Base-by-base conservation (phyloP, 1,140 invertebrate genomes). In the Diorhabda elongata region DNA sequence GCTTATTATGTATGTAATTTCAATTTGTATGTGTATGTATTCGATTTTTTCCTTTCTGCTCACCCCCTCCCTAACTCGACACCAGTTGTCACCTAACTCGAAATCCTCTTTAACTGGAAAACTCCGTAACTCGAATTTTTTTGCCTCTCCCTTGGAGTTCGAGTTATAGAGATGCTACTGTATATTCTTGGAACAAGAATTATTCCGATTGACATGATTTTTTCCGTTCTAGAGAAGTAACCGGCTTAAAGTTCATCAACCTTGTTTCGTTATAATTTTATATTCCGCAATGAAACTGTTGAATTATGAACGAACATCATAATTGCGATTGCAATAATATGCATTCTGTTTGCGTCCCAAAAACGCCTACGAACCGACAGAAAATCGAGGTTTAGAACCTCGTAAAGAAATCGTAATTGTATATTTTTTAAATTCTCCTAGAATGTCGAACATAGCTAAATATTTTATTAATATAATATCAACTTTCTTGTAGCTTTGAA, bases 241-340 rank as follows among this genome's bases (percentile, higher is more conserved):
- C 47, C n/a, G 47, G 47, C n/a, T 52, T 52, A 61, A 61, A 61
- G 59, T 61, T 61, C 59, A 7, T 26, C 59, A 41, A 42, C 59
- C 59, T 61, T 3, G 4, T 61, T 42, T 61, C 59, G 26, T 61
- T 41, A 42, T 41, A 42, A 61, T 42, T 61, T 61, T 61, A 61
- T 61, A 42, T 61, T 61, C 26, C 59, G 59, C 42, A 61, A 43
- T 61, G 59, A 61, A 61, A 43, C 59, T 61, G 26, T 61, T 43
- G 59, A 61, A 61, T 61, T 61, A 61, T 61, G 59, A 61, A 61
- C 59, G 59, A 11, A 61, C 59, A 61, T 61, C 59, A 42, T 61
- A 61, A 61, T 42, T 43, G 47, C 9, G 41, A 61, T 61, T 61
- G 59, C 59, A 6, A 5, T 52, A 52, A 52, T 61, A 5, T 61